phyloP scores from a whole-genome alignment of 2,888 invertebrate genomes.

The Acleris laterana region DNA sequence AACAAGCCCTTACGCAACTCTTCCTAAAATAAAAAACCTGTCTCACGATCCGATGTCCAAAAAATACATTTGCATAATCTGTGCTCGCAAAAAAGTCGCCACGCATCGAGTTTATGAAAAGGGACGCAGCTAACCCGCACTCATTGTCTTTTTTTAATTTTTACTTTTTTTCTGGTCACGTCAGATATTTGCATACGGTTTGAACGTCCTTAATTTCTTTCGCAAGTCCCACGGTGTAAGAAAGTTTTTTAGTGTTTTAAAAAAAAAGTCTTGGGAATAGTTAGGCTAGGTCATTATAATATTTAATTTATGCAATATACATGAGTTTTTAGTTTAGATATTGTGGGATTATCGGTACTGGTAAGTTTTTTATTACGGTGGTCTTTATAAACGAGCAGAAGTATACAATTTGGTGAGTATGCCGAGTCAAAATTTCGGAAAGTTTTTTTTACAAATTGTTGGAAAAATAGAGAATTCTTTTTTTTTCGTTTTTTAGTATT shows the following conservation, averaged over 20 bases:
- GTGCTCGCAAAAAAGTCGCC: slow-evolving; percentile 72
- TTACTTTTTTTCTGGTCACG: slow-evolving; percentile 37
- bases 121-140: slow-evolving; percentile 57
- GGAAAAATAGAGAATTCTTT: too few relatives aligned
- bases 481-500: too few relatives aligned
- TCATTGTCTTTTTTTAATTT: slow-evolving; percentile 48
- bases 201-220: slow-evolving; percentile 34
- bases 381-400: not conserved
- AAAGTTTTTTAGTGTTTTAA: slow-evolving; percentile 34
- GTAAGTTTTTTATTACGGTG: not conserved
- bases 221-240: slow-evolving; percentile 32
- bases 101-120: slow-evolving; percentile 68
- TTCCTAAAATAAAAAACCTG: slow-evolving; percentile 57
- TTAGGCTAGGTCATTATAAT: slow-evolving; percentile 22
- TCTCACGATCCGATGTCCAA: slow-evolving; percentile 69
- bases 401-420: too few relatives aligned
- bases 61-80: slow-evolving; percentile 80
- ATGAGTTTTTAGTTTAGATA: not conserved
- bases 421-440: too few relatives aligned
- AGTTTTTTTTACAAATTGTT: too few relatives aligned
- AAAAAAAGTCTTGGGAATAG: slow-evolving; percentile 31
- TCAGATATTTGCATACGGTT: slow-evolving; percentile 35
- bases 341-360: not conserved
- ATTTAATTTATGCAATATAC: slow-evolving; percentile 28
- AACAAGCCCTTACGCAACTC: slow-evolving; percentile 42